Conservation (phyloP, 2,888 invertebrate species). For the Ichneumon xanthorius region DNA sequence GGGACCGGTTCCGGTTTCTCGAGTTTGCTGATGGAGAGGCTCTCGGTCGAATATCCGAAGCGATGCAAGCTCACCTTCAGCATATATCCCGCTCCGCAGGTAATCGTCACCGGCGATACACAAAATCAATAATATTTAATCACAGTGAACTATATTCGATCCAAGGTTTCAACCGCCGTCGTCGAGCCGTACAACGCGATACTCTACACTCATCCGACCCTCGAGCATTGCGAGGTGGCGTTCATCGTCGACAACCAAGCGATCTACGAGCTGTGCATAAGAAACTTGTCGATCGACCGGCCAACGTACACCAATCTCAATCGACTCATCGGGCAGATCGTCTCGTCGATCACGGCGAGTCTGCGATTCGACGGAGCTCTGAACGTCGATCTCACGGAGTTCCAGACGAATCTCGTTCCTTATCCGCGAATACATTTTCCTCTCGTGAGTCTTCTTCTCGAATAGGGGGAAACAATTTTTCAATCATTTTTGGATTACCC, state of each 20-base stretch:
- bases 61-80: constrained; percentile 97
- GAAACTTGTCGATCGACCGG: constrained; percentile 87
- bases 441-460: constrained; percentile 69
- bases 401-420: constrained; percentile 90
- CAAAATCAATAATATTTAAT: constrained; percentile 20
- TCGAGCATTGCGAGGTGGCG: constrained; percentile 82
- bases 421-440: constrained; percentile 97
- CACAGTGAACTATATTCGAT: not conserved
- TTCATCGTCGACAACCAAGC: constrained; percentile 83
- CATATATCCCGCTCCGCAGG: constrained; percentile 97
- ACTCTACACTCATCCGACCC: constrained; percentile 81
- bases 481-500: not conserved
- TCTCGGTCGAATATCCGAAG: constrained; percentile 97
- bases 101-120: constrained; percentile 78
- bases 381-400: constrained; percentile 88
- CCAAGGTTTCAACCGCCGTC: constrained; percentile 84
- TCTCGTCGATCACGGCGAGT: constrained; percentile 95
- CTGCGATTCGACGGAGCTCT: constrained; percentile 94
- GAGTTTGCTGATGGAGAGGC: constrained; percentile 95
- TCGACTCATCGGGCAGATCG: constrained; percentile 91
- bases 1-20: constrained; percentile 97
- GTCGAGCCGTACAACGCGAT: constrained; percentile 83
- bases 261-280: constrained; percentile 84
- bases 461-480: not conserved
- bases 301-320: constrained; percentile 90